These are phyloP conservation scores for Criorhina ranunculi DNA, from an alignment of 2,888 invertebrate species.

Conservation along the genomic window DNA sequence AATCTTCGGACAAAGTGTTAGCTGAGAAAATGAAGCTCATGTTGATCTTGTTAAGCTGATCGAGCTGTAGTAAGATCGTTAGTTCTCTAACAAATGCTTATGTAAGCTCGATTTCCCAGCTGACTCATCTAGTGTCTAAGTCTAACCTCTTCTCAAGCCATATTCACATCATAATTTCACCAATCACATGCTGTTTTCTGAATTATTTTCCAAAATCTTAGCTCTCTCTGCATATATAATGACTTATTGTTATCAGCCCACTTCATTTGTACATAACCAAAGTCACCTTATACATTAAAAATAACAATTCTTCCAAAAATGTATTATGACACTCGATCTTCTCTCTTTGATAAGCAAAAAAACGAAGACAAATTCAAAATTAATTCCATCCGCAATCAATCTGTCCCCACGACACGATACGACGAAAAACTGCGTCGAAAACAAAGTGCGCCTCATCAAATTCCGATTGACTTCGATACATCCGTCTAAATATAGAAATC, in stretches of 20 bases:
- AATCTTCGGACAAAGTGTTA: too few species aligned
- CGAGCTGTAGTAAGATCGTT: too few species aligned
- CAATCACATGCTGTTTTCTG: not conserved
- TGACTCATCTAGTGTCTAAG: too few species aligned
- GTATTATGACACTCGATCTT: conserved; percentile 13
- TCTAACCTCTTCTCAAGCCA: too few species aligned
- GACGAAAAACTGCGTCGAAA: conserved; percentile 7
- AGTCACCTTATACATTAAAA: conserved; percentile 27
- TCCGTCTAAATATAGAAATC: conserved; percentile 45
- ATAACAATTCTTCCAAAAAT: not conserved
- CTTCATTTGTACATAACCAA: not conserved
- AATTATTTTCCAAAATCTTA: not conserved
- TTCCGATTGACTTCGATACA: conserved; percentile 26
- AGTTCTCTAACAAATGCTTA: too few species aligned
- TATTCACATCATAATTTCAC: not conserved
- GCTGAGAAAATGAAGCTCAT: too few species aligned
- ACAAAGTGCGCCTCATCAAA: conserved; percentile 36
- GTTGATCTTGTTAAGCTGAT: too few species aligned
- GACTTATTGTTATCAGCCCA: conserved; percentile 13
- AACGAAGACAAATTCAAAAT: conserved; percentile 36
- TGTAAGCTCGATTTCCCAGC: not conserved
- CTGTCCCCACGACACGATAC: conserved; percentile 4
- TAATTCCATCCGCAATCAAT: conserved; percentile 47
- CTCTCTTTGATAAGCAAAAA: conserved; percentile 31
- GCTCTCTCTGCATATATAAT: not conserved